Conservation (phyloP, 2,113 vertebrate species). For the Scortum barcoo region DNA sequence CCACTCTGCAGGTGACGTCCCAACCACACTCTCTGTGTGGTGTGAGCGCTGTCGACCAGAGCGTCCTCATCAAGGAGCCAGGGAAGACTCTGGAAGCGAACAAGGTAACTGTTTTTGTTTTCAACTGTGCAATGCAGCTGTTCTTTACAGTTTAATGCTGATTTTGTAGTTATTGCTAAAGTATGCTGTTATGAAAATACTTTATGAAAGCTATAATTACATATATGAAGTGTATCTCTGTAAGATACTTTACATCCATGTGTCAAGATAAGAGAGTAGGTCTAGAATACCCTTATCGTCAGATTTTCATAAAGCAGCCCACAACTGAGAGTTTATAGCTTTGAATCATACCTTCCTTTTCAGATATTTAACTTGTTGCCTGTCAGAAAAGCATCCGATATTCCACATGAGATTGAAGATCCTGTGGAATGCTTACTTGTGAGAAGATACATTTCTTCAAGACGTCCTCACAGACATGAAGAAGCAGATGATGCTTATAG, state of each 20-base stretch:
- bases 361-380: conserved; percentile 80
- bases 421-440: conserved; percentile 54
- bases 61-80: conserved; percentile 85
- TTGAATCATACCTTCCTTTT: neutral
- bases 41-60: conserved; percentile 87
- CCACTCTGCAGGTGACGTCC: conserved; percentile 77
- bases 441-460: conserved; percentile 33
- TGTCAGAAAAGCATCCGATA: neutral
- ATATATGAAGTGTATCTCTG: neutral
- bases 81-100: conserved; percentile 80
- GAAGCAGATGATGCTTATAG: conserved; percentile 4
- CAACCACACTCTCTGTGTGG: conserved; percentile 88
- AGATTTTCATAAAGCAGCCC: neutral
- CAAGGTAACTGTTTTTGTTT: conserved; percentile 49
- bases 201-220: neutral
- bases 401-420: conserved; percentile 56
- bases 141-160: neutral
- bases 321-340: neutral
- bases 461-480: neutral
- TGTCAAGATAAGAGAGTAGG: neutral
- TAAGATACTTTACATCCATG: neutral
- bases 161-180: neutral
- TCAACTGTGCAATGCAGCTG: neutral
- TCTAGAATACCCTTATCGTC: neutral
- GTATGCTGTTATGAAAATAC: neutral